phyloP scores from a whole-genome alignment of 2,113 vertebrate species.

The Euleptes europaea region DNA sequence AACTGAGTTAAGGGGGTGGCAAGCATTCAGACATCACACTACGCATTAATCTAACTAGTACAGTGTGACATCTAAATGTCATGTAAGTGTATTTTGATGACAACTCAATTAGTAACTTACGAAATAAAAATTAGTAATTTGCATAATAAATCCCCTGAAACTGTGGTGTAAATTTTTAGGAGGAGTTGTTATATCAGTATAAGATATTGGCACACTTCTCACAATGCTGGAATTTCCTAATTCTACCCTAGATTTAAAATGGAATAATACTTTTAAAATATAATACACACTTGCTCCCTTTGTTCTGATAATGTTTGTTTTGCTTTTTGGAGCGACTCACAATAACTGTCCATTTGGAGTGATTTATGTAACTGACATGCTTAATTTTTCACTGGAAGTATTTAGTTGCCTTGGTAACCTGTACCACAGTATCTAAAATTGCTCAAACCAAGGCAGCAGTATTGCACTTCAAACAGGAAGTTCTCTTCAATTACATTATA shows the following conservation, averaged over 20 bases:
- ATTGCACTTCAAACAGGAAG: constrained; percentile 31
- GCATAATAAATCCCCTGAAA: too few species aligned
- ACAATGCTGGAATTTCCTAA: background rate
- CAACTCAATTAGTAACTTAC: too few species aligned
- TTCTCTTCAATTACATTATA: constrained; percentile 43
- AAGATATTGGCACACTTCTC: background rate
- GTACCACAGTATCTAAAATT: constrained; percentile 39
- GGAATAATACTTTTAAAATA: background rate
- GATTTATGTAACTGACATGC: constrained; percentile 55
- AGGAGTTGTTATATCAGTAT: background rate
- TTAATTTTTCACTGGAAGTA: constrained; percentile 50
- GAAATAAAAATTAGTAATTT: too few species aligned
- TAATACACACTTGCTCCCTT: background rate
- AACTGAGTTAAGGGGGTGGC: too few species aligned
- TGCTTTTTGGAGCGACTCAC: constrained; percentile 7
- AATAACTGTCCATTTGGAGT: constrained; percentile 13
- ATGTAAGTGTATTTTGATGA: too few species aligned
- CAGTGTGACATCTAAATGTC: too few species aligned
- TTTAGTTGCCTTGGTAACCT: constrained; percentile 64
- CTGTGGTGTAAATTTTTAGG: background rate
- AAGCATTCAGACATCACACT: too few species aligned
- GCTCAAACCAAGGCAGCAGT: constrained; percentile 51
- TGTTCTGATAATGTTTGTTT: background rate
- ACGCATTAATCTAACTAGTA: too few species aligned
- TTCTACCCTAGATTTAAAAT: background rate